phyloP scores from a whole-genome alignment of 2,797 vertebrate genomes.

The Valencia hispanica region DNA sequence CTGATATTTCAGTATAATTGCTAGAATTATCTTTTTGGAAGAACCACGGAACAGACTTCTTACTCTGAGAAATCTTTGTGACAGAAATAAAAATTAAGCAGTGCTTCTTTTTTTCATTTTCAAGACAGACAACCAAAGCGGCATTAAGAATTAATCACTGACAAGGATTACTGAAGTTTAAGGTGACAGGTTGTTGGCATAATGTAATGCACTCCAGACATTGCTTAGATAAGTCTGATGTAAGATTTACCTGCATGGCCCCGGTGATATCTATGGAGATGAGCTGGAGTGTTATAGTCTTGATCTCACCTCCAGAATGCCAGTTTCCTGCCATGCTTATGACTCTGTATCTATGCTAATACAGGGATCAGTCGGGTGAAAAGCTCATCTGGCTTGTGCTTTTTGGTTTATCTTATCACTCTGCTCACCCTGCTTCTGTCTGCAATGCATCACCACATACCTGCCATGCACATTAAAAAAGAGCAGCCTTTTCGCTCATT shows the following conservation, averaged over 20 bases:
- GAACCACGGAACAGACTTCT: slow-evolving; percentile 7
- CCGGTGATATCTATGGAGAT: slow-evolving; percentile 81
- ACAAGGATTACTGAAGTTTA: slow-evolving; percentile 63
- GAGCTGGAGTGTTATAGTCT: slow-evolving; percentile 61
- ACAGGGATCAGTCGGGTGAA: slow-evolving; percentile 67
- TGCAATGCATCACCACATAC: slow-evolving; percentile 49
- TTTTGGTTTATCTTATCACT: slow-evolving; percentile 80
- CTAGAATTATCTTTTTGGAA: slow-evolving; percentile 19
- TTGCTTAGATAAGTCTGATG: slow-evolving; percentile 68
- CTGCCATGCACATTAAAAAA: slow-evolving; percentile 59
- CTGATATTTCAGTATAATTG: slow-evolving; percentile 11
- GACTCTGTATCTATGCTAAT: slow-evolving; percentile 84
- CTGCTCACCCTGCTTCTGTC: slow-evolving; percentile 38
- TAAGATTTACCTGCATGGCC: slow-evolving; percentile 61
- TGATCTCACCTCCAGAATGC: slow-evolving; percentile 65
- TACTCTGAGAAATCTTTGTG: slow-evolving; percentile 36
- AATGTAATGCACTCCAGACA: slow-evolving; percentile 59
- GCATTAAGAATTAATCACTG: slow-evolving; percentile 57
- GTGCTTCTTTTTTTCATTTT: slow-evolving; percentile 35
- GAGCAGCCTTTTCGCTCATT: slow-evolving; percentile 33
- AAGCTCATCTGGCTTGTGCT: slow-evolving; percentile 66
- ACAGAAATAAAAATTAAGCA: slow-evolving; percentile 19
- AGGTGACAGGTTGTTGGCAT: slow-evolving; percentile 62
- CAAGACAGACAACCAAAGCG: slow-evolving; percentile 39
- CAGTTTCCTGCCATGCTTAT: slow-evolving; percentile 67